Conservation (phyloP, 1,140 invertebrate species). For the Papilio xuthus region DNA sequence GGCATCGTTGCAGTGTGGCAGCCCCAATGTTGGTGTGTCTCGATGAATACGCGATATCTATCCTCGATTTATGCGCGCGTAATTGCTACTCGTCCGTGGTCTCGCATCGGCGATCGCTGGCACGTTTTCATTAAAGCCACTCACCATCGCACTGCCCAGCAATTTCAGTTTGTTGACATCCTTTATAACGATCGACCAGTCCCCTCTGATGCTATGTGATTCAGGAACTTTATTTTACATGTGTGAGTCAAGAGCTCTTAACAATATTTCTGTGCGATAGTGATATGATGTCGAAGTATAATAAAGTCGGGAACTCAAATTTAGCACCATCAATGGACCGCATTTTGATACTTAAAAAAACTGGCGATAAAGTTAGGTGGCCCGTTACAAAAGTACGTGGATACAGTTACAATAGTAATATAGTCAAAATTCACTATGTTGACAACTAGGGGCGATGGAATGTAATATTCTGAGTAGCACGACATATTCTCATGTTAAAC, state of each 20-base stretch:
- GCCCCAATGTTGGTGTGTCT: not conserved
- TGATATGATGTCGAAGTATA: too few relatives aligned
- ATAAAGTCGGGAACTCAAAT: too few relatives aligned
- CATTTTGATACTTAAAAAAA: too few relatives aligned
- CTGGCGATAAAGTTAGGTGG: too few relatives aligned
- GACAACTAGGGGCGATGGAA: not conserved
- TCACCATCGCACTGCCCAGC: conserved; percentile 19
- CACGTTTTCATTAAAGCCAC: conserved; percentile 49
- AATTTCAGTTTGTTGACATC: conserved; percentile 33
- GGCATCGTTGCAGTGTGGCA: conserved; percentile 4
- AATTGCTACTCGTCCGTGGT: conserved; percentile 47
- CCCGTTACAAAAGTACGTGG: too few relatives aligned
- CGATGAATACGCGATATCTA: conserved; percentile 13
- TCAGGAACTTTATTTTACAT: not conserved
- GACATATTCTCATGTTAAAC: conserved; percentile 12
- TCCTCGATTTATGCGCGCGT: conserved; percentile 44
- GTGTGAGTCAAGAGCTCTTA: not conserved
- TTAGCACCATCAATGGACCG: too few relatives aligned
- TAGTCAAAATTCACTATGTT: not conserved
- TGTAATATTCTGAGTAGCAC: not conserved
- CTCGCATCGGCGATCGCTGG: conserved; percentile 41
- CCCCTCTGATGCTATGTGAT: conserved; percentile 1
- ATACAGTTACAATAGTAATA: not conserved
- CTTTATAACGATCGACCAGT: conserved; percentile 12
- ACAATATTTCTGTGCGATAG: not conserved